Evolutionary conservation across 2,888 invertebrate genomes (phyloP), one percentile per base, ranked within the genome.

Genomic region (Cataglyphis altisquamis): DNA sequence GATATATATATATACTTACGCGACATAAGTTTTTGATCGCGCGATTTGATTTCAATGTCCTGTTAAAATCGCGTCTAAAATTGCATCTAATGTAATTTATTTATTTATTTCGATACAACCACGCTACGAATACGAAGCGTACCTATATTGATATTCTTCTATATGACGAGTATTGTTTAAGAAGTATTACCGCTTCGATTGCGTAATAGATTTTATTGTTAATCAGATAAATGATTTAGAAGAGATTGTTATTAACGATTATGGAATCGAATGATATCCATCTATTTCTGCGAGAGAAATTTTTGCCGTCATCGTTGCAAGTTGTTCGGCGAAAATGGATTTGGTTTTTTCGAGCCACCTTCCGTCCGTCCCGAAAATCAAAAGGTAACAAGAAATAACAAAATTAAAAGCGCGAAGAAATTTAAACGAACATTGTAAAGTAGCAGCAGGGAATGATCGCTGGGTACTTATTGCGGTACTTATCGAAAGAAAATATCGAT

Each of bases 351-450:
- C 45, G 85, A 89, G 83, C 74, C 83, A 82, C 84, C 88, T 89
- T 90, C 89, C 86, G 89, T 91, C 91, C 91, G 91, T 91, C 89
- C 89, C 88, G 91, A 85, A 87, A 90, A 90, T 89, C 82, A 89
- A 90, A 89, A 89, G 84, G 72, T 85, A 86, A 64, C 55, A 67
- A 72, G 68, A 55, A 60, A 77, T 52, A 55, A 84, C 45, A 75
- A 67, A 62, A 64, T 45, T 41, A 63, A 64, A 52, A 52, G 52
- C 52, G 64, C 55, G 66, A 68, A 72, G 48, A 29, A 36, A 75
- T 64, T 63, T 62, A 63, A 32, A 55, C 15, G 15, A 78, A 83
- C 41, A 80, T 82, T 32, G 82, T 86, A 70, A 72, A 68, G 68
- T 66, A 85, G 85, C 86, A 85, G n/a, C 80, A 80, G 81, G 84